Evolutionary conservation across 2,797 vertebrate species (phyloP).

Genomic region (Scolopax bukidnonensis): DNA sequence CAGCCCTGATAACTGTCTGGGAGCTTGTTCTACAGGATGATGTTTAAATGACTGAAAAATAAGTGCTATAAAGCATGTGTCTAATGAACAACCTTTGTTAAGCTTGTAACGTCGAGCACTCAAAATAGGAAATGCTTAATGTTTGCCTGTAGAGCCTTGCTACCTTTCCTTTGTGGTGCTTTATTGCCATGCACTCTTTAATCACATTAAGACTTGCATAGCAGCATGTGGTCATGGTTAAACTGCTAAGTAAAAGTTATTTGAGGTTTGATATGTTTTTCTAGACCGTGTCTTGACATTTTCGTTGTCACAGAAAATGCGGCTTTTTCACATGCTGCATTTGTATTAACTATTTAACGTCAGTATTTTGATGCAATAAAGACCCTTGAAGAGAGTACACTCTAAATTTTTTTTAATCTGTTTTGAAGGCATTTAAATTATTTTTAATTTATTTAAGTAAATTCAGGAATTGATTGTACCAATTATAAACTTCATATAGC

Average conservation of each 20-base stretch:
- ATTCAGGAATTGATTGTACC: background rate
- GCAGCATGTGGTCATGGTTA: background rate
- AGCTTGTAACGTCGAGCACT: background rate
- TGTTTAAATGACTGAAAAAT: slow-evolving; percentile 8
- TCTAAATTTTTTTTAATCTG: background rate
- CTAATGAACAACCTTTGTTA: background rate
- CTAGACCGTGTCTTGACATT: background rate
- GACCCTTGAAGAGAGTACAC: background rate
- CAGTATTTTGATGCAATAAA: background rate
- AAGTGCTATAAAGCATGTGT: background rate
- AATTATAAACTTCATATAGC: background rate
- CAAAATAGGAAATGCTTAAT: background rate
- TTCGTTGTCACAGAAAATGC: background rate
- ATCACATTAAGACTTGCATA: background rate
- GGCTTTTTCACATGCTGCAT: background rate
- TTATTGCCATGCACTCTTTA: background rate
- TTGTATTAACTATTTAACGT: background rate
- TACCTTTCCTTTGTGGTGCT: background rate
- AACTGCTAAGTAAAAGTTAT: background rate
- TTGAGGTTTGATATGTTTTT: background rate
- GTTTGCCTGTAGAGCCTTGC: background rate
- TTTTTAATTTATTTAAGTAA: background rate
- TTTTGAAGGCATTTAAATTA: background rate
- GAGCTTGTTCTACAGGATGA: background rate
- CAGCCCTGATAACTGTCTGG: background rate